phyloP scores from a whole-genome alignment of 2,888 invertebrate species.

The Cephus rjabovi region DNA sequence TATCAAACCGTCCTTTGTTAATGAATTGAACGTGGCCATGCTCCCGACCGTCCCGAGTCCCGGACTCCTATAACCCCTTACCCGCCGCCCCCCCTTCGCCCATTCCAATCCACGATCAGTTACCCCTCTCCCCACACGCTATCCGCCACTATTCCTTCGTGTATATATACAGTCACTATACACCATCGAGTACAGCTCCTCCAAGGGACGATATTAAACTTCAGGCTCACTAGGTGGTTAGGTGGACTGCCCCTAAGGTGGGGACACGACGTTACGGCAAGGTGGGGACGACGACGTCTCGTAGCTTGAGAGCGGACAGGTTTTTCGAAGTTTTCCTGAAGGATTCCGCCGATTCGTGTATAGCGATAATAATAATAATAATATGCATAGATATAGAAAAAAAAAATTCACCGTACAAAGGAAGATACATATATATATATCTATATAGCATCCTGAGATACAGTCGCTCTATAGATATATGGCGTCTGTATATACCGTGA shows the following conservation, averaged over 20 bases:
- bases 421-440: too few species aligned
- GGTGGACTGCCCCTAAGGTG: background rate
- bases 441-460: too few species aligned
- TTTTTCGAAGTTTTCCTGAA: background rate
- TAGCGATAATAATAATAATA: background rate
- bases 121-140: background rate
- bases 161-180: background rate
- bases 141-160: background rate
- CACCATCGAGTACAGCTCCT: background rate
- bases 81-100: background rate
- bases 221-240: background rate
- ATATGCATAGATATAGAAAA: too few species aligned
- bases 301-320: background rate
- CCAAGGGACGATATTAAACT: background rate
- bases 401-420: too few species aligned
- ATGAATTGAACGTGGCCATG: slow-evolving; percentile 55
- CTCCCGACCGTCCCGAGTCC: background rate
- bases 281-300: background rate
- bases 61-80: slow-evolving; percentile 6
- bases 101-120: background rate
- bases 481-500: background rate
- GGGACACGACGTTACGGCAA: background rate
- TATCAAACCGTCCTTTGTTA: slow-evolving; percentile 64
- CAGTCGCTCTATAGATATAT: background rate
- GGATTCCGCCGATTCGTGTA: background rate